Base-by-base conservation (phyloP, 2,888 invertebrate genomes). In the Eupithecia vulgata region DNA sequence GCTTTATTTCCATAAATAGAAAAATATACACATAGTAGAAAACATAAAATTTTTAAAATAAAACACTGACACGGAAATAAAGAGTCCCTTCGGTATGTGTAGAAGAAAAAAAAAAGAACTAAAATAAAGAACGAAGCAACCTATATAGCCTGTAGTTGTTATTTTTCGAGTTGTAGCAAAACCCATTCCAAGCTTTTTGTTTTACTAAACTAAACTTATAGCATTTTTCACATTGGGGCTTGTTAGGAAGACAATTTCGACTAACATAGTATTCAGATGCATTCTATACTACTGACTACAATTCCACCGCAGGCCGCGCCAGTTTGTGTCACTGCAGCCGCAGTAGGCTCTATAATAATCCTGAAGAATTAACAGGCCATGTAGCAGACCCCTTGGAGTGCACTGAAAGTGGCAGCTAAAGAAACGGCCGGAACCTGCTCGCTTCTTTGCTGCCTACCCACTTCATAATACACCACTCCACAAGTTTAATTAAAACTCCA, bases 401-500 rank as follows among this genome's bases (percentile, higher is more conserved):
- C 69, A 67, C 37, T 74, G 71, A 45, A 66, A 59, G 30, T 34
- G 52, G 62, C 69, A 72, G 72, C 72, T 75, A 68, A 75, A 75
- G 75, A 70, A 75, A 75, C 37, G 21, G 59, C 59, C 37, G 65
- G 72, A 72, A 59, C 70, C 67, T 45, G 69, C 72, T 34, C 52
- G 64, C 30, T 40, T 61, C 52, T 42, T 70, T 62, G 70, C 71
- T 62, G 40, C 62, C 67, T 57, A 42, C 67, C 69, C 61, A 62
- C 67, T 75, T 75, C 52, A 73, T 75, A 73, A 75, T 74, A 77
- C 74, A 87, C 85, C 82, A 82, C 85, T 87, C 79, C 78, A 82
- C 85, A 81, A 86, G 87, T 90, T 91, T 92, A 92, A 92, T 92
- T 92, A 92, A 80, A 90, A 89, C 86, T 86, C 81, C 79, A 81